These are phyloP conservation scores for Oxyscelio sp. DNA, from an alignment of 2,888 invertebrate species.

Conservation along the genomic window DNA sequence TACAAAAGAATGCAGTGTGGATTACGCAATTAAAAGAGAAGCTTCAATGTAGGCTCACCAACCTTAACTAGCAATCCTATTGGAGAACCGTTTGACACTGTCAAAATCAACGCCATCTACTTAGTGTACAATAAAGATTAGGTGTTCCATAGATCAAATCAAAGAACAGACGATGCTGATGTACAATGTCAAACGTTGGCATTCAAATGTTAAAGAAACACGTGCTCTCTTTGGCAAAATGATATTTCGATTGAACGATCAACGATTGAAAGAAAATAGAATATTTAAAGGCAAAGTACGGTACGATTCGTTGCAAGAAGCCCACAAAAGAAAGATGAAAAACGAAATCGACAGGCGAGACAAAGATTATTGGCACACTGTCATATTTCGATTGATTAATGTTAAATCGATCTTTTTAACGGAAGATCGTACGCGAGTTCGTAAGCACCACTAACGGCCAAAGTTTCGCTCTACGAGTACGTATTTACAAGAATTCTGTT, in stretches of 20 bases:
- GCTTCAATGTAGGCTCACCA: background rate
- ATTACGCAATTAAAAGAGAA: background rate
- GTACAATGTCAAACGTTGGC: background rate
- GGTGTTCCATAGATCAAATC: too few species aligned
- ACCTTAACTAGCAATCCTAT: background rate
- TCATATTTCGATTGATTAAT: slow-evolving; percentile 80
- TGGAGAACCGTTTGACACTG: background rate
- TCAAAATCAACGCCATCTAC: background rate
- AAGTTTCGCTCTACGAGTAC: slow-evolving; percentile 61
- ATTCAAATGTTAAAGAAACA: slow-evolving; percentile 36
- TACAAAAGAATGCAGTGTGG: slow-evolving; percentile 13
- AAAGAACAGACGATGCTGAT: background rate
- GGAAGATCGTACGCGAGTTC: slow-evolving; percentile 70
- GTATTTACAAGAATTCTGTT: slow-evolving; percentile 54
- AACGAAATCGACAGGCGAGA: slow-evolving; percentile 75
- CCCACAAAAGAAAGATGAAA: slow-evolving; percentile 43
- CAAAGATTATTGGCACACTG: slow-evolving; percentile 86
- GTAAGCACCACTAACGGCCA: slow-evolving; percentile 67
- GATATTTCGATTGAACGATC: slow-evolving; percentile 24
- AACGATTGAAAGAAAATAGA: slow-evolving; percentile 9
- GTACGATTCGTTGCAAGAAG: slow-evolving; percentile 41
- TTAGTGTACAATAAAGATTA: background rate
- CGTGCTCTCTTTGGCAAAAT: slow-evolving; percentile 66
- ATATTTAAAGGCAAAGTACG: slow-evolving; percentile 9
- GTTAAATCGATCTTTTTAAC: slow-evolving; percentile 62